Base-by-base conservation (phyloP, 2,113 vertebrate species). In the Chroicocephalus ridibundus region DNA sequence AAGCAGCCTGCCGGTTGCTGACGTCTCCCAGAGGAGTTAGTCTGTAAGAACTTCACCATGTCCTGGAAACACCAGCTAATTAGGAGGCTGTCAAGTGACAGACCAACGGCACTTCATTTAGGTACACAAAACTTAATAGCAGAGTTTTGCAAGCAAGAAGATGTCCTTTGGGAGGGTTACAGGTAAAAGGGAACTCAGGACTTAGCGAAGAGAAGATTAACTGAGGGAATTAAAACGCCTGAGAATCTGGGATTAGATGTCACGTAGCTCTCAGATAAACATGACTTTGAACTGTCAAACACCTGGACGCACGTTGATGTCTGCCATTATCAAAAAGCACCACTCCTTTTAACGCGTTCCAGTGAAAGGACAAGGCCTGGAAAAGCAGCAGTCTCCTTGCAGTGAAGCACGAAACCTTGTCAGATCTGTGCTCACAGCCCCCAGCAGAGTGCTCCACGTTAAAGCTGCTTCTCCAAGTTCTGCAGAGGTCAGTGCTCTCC, bases 361-460 rank as follows among this genome's bases (percentile, higher is more conserved):
- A 80, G 74, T 0, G 54, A 77, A 25, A 32, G 87, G 93, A 74
- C 36, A 25, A 47, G 65, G 80, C 19, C 61, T 34, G 74, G 31
- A 11, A 61, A 44, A 47, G 82, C 51, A 81, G 71, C 6, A 29
- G 38, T 5, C 25, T 40, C 60, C 36, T 61, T 15, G 32, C 29
- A 58, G n/a, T 0, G 52, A 71, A 68, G 90, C 40, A 65, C 42
- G 60, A 79, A 19, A 20, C 49, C 58, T 42, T 6, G 10, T 47
- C 46, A 86, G 12, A n/a, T 0, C 22, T 0, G 6, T 27, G 83
- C 62, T 54, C 10, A 2, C 55, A 76, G 83, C 62, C 51, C 10
- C 1, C 55, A 76, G 82, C 58, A 38, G 7, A 3, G 58, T 0
- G 8, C 12, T 58, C 31, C 11, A 5, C 3, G 49, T 13, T 8